phyloP scores from a whole-genome alignment of 2,113 vertebrate genomes.

The Rhagologus leucostigma region DNA sequence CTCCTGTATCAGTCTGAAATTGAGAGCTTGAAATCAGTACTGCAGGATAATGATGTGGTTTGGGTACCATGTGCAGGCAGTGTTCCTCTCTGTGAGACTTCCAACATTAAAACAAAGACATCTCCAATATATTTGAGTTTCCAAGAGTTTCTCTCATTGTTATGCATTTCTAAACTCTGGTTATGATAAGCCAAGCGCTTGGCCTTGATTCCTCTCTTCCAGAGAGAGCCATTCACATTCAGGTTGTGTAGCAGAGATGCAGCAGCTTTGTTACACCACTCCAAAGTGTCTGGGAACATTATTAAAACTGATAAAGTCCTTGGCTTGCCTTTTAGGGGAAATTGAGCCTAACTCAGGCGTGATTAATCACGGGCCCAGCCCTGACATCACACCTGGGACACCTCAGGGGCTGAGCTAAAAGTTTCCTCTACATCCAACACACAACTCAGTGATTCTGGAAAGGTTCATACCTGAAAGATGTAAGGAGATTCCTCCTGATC shows the following conservation, averaged over 20 bases:
- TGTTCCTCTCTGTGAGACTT: neutral
- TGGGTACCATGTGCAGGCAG: neutral
- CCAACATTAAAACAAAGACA: neutral
- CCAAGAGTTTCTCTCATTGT: neutral
- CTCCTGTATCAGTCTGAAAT: neutral
- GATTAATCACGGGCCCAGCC: neutral
- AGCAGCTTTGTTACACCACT: neutral
- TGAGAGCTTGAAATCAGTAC: neutral
- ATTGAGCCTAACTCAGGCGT: neutral
- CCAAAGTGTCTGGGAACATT: neutral
- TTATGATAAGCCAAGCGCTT: neutral
- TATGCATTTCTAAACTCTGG: neutral
- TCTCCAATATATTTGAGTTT: neutral
- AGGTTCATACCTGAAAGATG: neutral
- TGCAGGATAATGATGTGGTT: neutral
- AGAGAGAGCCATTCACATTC: neutral
- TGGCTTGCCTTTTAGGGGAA: neutral
- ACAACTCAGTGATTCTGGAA: neutral
- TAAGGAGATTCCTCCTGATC: neutral
- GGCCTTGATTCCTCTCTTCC: neutral
- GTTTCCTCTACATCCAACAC: neutral
- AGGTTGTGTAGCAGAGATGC: neutral
- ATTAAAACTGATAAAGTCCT: slow-evolving; percentile 1
- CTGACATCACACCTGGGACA: neutral
- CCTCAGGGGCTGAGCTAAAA: neutral